Conservation (phyloP, 2,113 vertebrate species). For the Gopherus evgoodei region DNA sequence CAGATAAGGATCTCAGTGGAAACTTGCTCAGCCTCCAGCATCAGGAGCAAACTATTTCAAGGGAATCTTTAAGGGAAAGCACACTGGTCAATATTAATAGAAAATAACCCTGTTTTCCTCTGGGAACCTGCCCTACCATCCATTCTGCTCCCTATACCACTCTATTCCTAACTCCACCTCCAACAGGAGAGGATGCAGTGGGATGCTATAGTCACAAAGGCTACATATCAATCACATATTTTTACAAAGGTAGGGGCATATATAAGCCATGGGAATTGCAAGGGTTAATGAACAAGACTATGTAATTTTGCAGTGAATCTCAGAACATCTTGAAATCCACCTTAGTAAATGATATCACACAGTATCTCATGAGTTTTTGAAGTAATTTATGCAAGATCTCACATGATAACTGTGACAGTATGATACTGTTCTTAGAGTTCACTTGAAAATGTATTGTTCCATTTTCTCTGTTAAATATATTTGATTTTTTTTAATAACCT, state of each 20-base stretch:
- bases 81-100: background rate
- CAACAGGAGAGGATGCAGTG: background rate
- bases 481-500: background rate
- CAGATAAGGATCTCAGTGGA: background rate
- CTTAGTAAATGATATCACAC: background rate
- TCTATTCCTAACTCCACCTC: background rate
- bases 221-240: background rate
- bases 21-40: background rate
- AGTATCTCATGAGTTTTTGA: background rate
- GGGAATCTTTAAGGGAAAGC: background rate
- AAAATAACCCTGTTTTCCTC: background rate
- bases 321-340: background rate
- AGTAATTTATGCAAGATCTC: background rate
- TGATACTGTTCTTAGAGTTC: background rate
- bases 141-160: background rate
- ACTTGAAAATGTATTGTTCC: background rate
- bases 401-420: background rate
- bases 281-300: background rate
- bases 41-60: background rate
- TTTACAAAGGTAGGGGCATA: background rate
- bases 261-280: background rate
- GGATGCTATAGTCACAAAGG: background rate
- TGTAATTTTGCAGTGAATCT: background rate
- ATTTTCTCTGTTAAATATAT: constrained; percentile 5
- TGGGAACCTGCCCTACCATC: background rate